Conservation (phyloP, 2,888 invertebrate genomes). For the Gymnocheta viridis region DNA sequence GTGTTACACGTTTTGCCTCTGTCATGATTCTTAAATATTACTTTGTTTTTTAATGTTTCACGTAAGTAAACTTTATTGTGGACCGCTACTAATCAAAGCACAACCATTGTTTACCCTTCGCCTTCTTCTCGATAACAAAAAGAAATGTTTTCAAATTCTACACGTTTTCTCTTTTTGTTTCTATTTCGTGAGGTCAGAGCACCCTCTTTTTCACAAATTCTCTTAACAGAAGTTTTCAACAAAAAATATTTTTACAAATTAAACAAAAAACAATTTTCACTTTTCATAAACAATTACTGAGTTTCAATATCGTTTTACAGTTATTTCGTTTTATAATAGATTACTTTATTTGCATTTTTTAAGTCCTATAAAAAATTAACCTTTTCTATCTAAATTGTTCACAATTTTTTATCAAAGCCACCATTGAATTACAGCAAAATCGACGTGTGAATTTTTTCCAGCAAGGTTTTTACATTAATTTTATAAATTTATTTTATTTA, state of each 20-base stretch:
- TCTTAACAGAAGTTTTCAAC: conserved; percentile 39
- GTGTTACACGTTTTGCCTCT: conserved; percentile 77
- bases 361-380: not conserved
- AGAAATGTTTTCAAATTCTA: conserved; percentile 37
- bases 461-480: not conserved
- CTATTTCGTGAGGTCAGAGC: conserved; percentile 64
- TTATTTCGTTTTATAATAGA: not conserved
- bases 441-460: conserved; percentile 48
- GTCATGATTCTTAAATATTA: conserved; percentile 63
- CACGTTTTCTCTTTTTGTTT: conserved; percentile 53
- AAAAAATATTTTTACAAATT: conserved; percentile 44
- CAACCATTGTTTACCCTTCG: conserved; percentile 52
- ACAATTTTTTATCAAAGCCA: conserved; percentile 47
- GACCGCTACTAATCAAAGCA: conserved; percentile 46
- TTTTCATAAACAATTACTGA: conserved; percentile 24
- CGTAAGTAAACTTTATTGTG: conserved; percentile 14
- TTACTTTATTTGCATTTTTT: not conserved
- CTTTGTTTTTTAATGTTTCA: conserved; percentile 11
- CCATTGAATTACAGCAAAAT: conserved; percentile 42
- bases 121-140: conserved; percentile 7
- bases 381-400: conserved; percentile 29
- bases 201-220: conserved; percentile 55
- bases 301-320: not conserved
- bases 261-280: conserved; percentile 13
- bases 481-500: conserved; percentile 6